Conservation (phyloP, 2,113 vertebrate genomes). For the Apeltes quadracus region DNA sequence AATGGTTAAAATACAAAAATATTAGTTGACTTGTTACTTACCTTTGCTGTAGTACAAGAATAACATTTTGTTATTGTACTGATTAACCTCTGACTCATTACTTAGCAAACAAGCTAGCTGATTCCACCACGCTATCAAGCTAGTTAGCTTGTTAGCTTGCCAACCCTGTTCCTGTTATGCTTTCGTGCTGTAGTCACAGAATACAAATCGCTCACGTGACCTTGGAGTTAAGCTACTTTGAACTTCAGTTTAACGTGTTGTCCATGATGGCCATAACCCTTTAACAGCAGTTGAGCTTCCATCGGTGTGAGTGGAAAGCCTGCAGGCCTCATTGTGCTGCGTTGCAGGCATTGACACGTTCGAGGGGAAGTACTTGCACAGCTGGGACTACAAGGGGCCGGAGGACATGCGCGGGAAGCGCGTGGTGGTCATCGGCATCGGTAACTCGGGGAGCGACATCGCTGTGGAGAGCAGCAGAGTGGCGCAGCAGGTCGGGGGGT, state of each 20-base stretch:
- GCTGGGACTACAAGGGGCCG: constrained; percentile 89
- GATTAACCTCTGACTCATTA: not conserved
- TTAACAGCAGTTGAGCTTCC: not conserved
- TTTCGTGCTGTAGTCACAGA: not conserved
- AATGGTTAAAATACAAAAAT: too few relatives aligned
- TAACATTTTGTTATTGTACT: too few relatives aligned
- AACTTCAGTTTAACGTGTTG: not conserved
- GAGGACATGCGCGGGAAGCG: constrained; percentile 81
- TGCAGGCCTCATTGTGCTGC: not conserved
- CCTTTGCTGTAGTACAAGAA: too few relatives aligned
- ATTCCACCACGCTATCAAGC: not conserved
- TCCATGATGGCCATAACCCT: too few relatives aligned
- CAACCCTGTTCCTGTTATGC: not conserved
- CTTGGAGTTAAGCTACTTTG: not conserved
- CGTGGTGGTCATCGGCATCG: constrained; percentile 88
- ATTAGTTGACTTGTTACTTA: too few relatives aligned
- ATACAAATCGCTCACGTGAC: not conserved
- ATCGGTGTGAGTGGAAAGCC: not conserved
- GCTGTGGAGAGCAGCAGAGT: constrained; percentile 88
- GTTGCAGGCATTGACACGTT: constrained; percentile 87
- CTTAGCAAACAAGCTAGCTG: not conserved
- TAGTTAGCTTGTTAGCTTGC: not conserved
- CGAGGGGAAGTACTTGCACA: constrained; percentile 86
- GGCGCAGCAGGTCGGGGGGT: constrained; percentile 83
- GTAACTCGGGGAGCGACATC: constrained; percentile 91